Percentiles rank a stretch among this genome's conserved stretches.
These are phyloP conservation scores for Drosophila neonasuta DNA, from an alignment of 2,888 invertebrate species.

Conservation along the genomic window DNA sequence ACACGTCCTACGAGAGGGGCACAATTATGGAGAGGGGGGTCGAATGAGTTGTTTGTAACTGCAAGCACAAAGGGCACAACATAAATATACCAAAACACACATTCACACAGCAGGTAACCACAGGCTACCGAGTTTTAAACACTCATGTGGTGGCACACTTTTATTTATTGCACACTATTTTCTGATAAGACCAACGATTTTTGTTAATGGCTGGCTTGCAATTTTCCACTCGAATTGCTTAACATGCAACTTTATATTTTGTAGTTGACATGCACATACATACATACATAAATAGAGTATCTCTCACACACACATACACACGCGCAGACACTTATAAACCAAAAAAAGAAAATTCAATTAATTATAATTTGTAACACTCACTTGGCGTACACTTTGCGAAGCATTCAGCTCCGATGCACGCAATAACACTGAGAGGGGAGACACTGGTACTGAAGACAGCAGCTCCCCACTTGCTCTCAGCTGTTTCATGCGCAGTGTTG, in stretches of 20 bases:
- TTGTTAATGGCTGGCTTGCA: constrained; percentile 57
- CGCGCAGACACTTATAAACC: constrained; percentile 24
- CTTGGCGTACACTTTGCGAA: constrained; percentile 32
- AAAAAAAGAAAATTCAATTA: constrained; percentile 49
- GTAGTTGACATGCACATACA: constrained; percentile 16
- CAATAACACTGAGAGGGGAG: constrained; percentile 49
- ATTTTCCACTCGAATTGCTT: constrained; percentile 58
- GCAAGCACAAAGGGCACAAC: constrained; percentile 65
- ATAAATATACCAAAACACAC: constrained; percentile 36
- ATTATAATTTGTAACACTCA: constrained; percentile 53
- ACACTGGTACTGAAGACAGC: constrained; percentile 3
- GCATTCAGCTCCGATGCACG: constrained; percentile 43
- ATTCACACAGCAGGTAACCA: constrained; percentile 3
- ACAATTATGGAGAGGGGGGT: constrained; percentile 2
- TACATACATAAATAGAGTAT: not conserved
- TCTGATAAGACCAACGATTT: constrained; percentile 58
- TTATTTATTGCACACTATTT: constrained; percentile 66
- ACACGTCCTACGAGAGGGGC: not conserved
- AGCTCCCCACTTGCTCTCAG: constrained; percentile 41
- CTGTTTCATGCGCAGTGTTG: constrained; percentile 56
- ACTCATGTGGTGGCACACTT: constrained; percentile 46
- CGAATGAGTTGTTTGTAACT: constrained; percentile 37
- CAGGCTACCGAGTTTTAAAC: constrained; percentile 1
- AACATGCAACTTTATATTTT: constrained; percentile 65
- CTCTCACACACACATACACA: constrained; percentile 20